Conservation (phyloP, 2,888 invertebrate species). For the Cryptus armator region DNA sequence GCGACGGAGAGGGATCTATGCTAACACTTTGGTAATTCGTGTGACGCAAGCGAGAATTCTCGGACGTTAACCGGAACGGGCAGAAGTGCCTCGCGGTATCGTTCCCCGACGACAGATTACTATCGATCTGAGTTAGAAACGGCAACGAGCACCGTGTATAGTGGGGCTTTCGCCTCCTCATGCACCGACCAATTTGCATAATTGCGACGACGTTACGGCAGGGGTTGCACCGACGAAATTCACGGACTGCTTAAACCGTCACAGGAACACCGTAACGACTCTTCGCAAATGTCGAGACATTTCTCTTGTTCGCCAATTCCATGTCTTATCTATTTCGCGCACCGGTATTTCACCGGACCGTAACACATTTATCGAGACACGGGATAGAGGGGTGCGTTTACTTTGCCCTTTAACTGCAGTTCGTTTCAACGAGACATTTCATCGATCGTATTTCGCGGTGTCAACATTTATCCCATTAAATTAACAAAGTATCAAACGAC, state of each 20-base stretch:
- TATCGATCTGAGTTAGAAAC: conserved; percentile 70
- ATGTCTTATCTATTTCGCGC: conserved; percentile 18
- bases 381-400: not conserved
- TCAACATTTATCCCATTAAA: not conserved
- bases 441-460: not conserved
- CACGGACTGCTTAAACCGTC: conserved; percentile 2
- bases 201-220: conserved; percentile 70
- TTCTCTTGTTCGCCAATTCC: conserved; percentile 42
- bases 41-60: conserved; percentile 30
- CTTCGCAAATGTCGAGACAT: conserved; percentile 21
- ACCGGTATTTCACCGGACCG: not conserved
- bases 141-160: conserved; percentile 58
- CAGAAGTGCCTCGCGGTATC: conserved; percentile 50
- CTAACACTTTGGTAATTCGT: conserved; percentile 29
- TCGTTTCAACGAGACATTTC: not conserved
- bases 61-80: conserved; percentile 39
- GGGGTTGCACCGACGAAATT: conserved; percentile 48
- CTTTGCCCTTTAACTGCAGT: not conserved
- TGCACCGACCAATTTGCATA: conserved; percentile 73
- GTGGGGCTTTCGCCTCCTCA: conserved; percentile 21
- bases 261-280: not conserved
- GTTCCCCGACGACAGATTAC: conserved; percentile 67
- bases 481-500: not conserved
- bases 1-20: not conserved
- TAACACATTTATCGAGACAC: not conserved